Evolutionary conservation across 2,888 invertebrate genomes (phyloP).

Genomic region (Mesorhabditis sp.): DNA sequence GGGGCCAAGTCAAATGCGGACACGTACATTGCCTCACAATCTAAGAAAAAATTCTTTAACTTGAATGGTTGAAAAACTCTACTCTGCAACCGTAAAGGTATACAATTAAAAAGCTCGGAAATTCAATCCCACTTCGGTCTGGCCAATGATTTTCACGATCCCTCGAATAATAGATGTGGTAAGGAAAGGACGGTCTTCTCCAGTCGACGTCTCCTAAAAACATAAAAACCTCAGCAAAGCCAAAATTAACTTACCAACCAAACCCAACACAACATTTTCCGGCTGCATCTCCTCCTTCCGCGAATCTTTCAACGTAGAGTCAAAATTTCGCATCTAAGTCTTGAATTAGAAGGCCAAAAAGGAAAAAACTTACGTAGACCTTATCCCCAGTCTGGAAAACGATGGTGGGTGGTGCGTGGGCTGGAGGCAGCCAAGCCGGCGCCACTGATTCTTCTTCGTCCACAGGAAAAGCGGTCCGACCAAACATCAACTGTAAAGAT

Average conservation of each 20-base stretch:
- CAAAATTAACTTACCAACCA: not conserved
- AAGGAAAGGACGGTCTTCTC: not conserved
- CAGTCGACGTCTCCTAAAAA: not conserved
- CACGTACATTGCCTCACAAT: not conserved
- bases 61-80: too few relatives aligned
- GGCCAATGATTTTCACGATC: not conserved
- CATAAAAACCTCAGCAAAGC: not conserved
- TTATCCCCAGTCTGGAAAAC: conserved; percentile 1
- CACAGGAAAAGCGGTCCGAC: not conserved
- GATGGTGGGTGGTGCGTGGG: not conserved
- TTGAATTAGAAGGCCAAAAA: not conserved
- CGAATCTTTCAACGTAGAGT: not conserved
- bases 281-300: not conserved
- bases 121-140: not conserved
- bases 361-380: conserved; percentile 1
- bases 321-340: conserved; percentile 4
- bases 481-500: not conserved
- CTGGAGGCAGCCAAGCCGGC: not conserved
- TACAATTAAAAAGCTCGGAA: too few relatives aligned
- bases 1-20: not conserved
- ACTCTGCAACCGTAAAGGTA: too few relatives aligned
- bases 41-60: not conserved
- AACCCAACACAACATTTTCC: conserved; percentile 1
- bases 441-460: not conserved
- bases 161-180: conserved; percentile 1